A percentile compares a stretch with the other conserved stretches of the same genome.
Evolutionary conservation across 64 coral and sea anemone genomes (phyloP).

Genomic region (Montipora efflorescens): DNA sequence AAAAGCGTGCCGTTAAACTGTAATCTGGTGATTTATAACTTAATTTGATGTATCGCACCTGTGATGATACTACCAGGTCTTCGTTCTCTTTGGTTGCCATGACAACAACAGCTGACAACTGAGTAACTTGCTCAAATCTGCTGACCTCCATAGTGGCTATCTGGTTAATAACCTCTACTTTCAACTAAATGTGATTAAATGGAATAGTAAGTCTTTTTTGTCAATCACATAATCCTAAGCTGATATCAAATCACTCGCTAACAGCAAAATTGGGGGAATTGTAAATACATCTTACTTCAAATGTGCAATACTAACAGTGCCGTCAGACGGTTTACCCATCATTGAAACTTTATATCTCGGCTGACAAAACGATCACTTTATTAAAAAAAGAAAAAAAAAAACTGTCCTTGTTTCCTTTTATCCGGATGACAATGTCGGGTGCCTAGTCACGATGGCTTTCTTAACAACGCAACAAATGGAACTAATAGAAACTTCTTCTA

Average conservation of each 20-base stretch:
- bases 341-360: no score
- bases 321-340: no score
- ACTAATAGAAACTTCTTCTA: no score
- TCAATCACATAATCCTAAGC: background rate
- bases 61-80: conserved; percentile 43
- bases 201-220: background rate
- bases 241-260: background rate
- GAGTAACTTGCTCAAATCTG: conserved; percentile 59
- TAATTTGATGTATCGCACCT: conserved; percentile 14
- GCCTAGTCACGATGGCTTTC: no score
- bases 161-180: conserved; percentile 51
- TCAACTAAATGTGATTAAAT: conserved; percentile 12
- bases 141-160: conserved; percentile 36
- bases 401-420: no score
- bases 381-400: no score
- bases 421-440: no score
- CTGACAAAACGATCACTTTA: no score
- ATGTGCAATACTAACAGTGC: no score
- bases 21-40: background rate
- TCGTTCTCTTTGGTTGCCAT: conserved; percentile 50
- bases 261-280: no score
- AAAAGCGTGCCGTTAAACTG: background rate
- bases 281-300: no score
- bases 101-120: conserved; percentile 61
- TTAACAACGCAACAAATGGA: no score